A percentile compares a stretch with the other conserved stretches of the same genome.
Conservation (phyloP, 2,888 invertebrate genomes). For the Polydrusus pterygomalis region DNA sequence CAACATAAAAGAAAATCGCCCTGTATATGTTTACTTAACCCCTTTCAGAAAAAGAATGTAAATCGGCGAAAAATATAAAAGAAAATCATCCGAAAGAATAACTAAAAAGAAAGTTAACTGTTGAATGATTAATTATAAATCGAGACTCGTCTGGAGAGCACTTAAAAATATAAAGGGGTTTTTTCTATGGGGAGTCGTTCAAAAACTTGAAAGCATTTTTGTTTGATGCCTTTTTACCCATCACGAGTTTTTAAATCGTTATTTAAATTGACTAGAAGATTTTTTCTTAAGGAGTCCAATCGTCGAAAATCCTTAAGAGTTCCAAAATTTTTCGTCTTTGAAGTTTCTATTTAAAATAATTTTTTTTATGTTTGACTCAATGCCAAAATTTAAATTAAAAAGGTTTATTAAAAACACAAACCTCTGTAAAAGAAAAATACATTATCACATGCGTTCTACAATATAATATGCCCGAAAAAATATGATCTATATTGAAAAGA, state of each 20-base stretch:
- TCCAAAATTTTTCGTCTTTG: background rate
- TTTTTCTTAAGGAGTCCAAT: slow-evolving; percentile 23
- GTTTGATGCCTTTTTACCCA: slow-evolving; percentile 57
- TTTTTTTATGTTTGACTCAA: no score
- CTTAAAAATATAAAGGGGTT: slow-evolving; percentile 66
- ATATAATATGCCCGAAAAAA: no score
- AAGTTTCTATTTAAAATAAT: no score
- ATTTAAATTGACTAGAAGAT: slow-evolving; percentile 46
- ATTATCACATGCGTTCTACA: no score
- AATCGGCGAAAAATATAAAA: slow-evolving; percentile 41
- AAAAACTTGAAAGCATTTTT: slow-evolving; percentile 66
- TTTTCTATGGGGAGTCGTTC: slow-evolving; percentile 64
- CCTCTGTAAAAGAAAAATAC: no score
- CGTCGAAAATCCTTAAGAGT: slow-evolving; percentile 7
- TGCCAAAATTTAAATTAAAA: no score
- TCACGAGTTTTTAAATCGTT: slow-evolving; percentile 64
- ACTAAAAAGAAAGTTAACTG: slow-evolving; percentile 55
- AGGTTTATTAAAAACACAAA: no score
- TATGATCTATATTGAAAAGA: no score
- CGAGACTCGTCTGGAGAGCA: slow-evolving; percentile 66
- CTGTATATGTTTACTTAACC: slow-evolving; percentile 28
- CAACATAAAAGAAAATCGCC: slow-evolving; percentile 6
- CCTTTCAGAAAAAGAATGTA: slow-evolving; percentile 16
- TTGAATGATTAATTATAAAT: slow-evolving; percentile 65
- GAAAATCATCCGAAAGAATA: slow-evolving; percentile 43